phyloP scores from a whole-genome alignment of 2,113 vertebrate species.

The Haplotaxodon microlepis region DNA sequence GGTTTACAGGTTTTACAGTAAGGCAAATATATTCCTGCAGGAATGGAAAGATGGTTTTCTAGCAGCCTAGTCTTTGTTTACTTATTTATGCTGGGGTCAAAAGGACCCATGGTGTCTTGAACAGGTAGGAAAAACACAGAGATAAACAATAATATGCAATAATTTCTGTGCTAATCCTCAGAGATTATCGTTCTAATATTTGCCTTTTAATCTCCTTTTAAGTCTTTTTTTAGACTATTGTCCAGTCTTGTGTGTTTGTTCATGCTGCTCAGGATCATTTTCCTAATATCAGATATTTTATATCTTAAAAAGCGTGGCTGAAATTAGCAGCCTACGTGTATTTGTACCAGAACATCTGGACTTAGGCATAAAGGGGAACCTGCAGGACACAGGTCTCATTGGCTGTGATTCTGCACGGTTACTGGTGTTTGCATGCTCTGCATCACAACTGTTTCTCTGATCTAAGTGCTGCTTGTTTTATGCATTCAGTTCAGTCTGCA shows the following conservation, averaged over 20 bases:
- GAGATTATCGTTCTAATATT: constrained; percentile 48
- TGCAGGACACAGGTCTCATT: background rate
- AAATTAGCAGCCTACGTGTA: background rate
- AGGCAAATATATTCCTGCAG: background rate
- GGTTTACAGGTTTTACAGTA: background rate
- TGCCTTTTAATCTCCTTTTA: constrained; percentile 23
- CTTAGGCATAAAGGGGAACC: fast-evolving
- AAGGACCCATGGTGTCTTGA: background rate
- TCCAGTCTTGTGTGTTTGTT: constrained; percentile 7
- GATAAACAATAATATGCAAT: background rate
- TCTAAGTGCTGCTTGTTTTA: background rate
- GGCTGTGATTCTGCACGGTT: background rate
- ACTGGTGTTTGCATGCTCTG: background rate
- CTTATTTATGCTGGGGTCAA: constrained; percentile 6
- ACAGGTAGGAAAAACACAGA: background rate
- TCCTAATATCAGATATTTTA: background rate
- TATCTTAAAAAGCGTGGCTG: fast-evolving
- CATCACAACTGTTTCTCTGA: background rate
- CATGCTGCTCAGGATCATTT: background rate
- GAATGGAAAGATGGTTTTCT: background rate
- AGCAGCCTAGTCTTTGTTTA: background rate
- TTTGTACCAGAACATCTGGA: background rate
- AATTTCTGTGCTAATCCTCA: constrained; percentile 6
- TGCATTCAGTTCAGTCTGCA: background rate
- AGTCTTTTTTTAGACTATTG: constrained; percentile 43